Conservation (phyloP, 2,113 vertebrate genomes). For the Opisthocomus hoazin region DNA sequence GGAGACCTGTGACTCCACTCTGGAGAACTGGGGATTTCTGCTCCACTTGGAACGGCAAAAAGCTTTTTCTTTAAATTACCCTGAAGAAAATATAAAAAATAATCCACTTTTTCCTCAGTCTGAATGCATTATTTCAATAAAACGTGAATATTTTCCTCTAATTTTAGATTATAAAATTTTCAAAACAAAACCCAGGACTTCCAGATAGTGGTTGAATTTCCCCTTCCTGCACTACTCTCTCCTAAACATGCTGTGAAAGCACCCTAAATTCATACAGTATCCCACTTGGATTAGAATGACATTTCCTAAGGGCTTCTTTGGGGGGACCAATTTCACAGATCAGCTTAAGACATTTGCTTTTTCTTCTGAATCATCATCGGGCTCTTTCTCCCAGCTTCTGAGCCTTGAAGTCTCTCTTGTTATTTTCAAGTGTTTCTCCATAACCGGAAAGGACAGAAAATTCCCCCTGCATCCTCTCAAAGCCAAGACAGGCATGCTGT, state of each 20-base stretch:
- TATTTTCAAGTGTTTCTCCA: neutral
- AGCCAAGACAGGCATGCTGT: neutral
- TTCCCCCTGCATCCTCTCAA: neutral
- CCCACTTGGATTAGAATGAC: neutral
- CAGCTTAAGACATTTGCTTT: neutral
- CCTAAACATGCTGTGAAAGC: accelerated
- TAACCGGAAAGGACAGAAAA: neutral
- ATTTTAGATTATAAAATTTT: accelerated
- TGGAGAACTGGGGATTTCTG: neutral
- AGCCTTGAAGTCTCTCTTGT: neutral
- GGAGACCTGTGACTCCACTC: neutral
- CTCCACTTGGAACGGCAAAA: neutral
- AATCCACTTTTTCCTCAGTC: neutral
- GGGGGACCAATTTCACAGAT: neutral
- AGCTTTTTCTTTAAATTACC: neutral
- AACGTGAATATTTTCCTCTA: neutral
- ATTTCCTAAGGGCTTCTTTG: neutral
- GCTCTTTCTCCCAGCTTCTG: neutral
- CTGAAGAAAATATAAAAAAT: neutral
- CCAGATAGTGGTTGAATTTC: neutral
- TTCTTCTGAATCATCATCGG: neutral
- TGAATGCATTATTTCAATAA: neutral
- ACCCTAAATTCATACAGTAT: accelerated
- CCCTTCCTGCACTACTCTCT: neutral
- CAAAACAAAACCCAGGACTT: neutral